phyloP scores from a whole-genome alignment of 2,113 vertebrate species.

The Piaya cayana region DNA sequence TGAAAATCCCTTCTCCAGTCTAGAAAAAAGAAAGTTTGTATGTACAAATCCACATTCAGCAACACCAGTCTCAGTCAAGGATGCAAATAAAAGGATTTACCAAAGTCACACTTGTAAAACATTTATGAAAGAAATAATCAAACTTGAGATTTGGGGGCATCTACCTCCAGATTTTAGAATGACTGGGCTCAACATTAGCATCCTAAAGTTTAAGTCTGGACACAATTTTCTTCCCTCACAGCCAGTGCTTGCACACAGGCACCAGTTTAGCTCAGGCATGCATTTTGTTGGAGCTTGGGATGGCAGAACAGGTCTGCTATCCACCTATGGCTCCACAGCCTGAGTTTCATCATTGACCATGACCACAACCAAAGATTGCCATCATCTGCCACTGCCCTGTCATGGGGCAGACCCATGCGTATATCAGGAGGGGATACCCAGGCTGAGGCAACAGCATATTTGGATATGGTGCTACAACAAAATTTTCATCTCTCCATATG shows the following conservation, averaged over 20 bases:
- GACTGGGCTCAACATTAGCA: background rate
- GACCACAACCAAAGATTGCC: background rate
- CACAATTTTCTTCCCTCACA: background rate
- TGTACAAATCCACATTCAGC: background rate
- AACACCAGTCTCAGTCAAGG: background rate
- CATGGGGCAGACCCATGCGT: fast-evolving
- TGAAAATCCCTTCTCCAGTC: background rate
- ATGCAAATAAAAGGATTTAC: background rate
- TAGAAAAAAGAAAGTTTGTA: background rate
- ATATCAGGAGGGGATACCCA: background rate
- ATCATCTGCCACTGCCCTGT: background rate
- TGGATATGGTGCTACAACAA: background rate
- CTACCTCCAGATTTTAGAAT: background rate
- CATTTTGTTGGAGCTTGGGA: background rate
- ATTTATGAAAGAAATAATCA: background rate
- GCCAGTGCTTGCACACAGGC: background rate
- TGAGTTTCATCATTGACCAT: background rate
- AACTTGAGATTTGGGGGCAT: background rate
- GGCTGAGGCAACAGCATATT: background rate
- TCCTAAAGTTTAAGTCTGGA: background rate
- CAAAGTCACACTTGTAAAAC: background rate
- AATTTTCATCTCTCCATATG: background rate
- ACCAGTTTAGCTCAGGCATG: background rate
- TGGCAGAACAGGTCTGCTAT: background rate
- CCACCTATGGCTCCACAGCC: background rate